phyloP scores from a whole-genome alignment of 2,888 invertebrate species.

The Coecobrya sp. region DNA sequence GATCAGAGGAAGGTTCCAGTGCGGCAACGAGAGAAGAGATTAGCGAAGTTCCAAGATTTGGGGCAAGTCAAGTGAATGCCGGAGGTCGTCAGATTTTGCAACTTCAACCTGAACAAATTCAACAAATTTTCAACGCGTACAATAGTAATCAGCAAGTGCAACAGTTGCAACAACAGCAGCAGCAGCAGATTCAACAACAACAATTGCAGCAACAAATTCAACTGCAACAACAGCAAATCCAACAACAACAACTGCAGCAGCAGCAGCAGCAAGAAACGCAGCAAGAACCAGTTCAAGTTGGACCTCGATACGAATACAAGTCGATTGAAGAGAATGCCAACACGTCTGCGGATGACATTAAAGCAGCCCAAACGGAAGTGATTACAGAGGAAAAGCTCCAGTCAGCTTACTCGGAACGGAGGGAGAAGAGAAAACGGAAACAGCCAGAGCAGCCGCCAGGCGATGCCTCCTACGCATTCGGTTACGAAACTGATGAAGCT shows the following conservation, averaged over 20 bases:
- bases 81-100: conserved; percentile 57
- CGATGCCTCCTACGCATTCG: conserved; percentile 84
- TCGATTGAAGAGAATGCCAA: conserved; percentile 50
- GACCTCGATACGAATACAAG: conserved; percentile 70
- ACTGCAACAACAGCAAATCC: conserved; percentile 1
- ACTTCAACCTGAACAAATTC: conserved; percentile 63
- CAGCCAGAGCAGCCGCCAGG: conserved; percentile 63
- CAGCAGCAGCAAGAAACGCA: not conserved
- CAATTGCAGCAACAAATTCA: conserved; percentile 12
- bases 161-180: conserved; percentile 25
- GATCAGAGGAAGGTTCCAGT: conserved; percentile 61
- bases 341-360: conserved; percentile 66
- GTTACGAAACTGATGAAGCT: conserved; percentile 82
- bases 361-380: conserved; percentile 69
- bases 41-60: conserved; percentile 59
- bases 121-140: conserved; percentile 58
- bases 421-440: conserved; percentile 66
- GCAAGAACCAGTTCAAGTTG: conserved; percentile 32
- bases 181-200: not conserved
- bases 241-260: conserved; percentile 11
- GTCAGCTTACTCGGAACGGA: conserved; percentile 75
- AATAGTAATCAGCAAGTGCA: conserved; percentile 13
- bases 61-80: conserved; percentile 9
- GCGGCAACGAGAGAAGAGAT: conserved; percentile 71
- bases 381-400: conserved; percentile 77